Percentiles rank a stretch among this genome's conserved stretches.
Evolutionary conservation across 1,140 invertebrate species (phyloP).

Genomic region (Pararge aegeria): DNA sequence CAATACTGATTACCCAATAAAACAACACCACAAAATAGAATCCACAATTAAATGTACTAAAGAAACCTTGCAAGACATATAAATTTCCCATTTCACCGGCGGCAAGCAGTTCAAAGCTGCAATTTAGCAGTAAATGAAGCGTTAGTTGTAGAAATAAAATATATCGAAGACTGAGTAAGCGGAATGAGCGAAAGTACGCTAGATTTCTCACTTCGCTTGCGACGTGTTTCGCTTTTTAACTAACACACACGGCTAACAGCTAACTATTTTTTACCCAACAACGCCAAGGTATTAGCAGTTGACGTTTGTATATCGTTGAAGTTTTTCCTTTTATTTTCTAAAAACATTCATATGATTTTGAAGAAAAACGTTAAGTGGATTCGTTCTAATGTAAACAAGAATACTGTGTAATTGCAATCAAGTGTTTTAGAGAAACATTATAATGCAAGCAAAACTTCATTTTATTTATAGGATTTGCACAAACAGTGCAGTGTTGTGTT

Average conservation of each 20-base stretch:
- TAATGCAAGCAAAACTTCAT: no score
- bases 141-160: constrained; percentile 25
- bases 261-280: background rate
- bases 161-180: constrained; percentile 23
- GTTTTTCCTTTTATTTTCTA: no score
- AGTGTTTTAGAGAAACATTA: no score
- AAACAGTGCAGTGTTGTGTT: no score
- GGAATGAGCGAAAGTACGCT: constrained; percentile 13
- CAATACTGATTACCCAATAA: background rate
- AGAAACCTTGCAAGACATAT: background rate
- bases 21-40: constrained; percentile 1
- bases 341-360: no score
- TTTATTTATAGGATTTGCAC: no score
- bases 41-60: background rate
- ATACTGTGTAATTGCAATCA: no score
- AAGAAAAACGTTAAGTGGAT: no score
- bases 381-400: no score
- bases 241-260: background rate
- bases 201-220: constrained; percentile 8
- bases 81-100: background rate
- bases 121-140: constrained; percentile 21
- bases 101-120: constrained; percentile 1
- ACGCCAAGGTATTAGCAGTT: background rate
- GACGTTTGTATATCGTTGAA: no score
- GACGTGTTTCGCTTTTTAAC: constrained; percentile 9